Evolutionary conservation across 2,888 invertebrate species (phyloP).

Genomic region (Trichogramma dendrolimi): DNA sequence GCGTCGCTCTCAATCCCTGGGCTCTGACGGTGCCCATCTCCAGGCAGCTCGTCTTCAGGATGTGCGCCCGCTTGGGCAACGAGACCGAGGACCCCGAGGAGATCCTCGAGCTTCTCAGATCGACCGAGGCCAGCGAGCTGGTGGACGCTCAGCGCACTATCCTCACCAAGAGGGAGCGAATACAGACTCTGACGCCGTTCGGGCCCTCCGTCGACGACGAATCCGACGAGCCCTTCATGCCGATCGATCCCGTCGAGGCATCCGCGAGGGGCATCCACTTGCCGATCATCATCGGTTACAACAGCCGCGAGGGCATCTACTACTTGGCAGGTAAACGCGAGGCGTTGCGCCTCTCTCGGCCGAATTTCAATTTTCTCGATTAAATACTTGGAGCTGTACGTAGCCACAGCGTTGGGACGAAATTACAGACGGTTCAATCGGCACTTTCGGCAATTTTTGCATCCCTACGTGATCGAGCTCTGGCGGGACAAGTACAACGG

Average conservation of each 20-base stretch:
- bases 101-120: conserved; percentile 34
- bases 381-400: too few relatives aligned
- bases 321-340: conserved; percentile 15
- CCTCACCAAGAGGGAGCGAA: conserved; percentile 13
- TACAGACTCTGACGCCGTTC: conserved; percentile 25
- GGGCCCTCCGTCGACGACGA: conserved; percentile 33
- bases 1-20: conserved; percentile 24
- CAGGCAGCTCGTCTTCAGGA: conserved; percentile 16
- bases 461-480: conserved; percentile 22
- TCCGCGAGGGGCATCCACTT: conserved; percentile 29
- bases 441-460: conserved; percentile 22
- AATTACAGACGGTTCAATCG: background rate
- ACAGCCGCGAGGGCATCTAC: conserved; percentile 31
- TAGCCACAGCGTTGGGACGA: background rate
- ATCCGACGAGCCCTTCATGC: conserved; percentile 36
- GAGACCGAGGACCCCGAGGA: conserved; percentile 30
- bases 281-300: conserved; percentile 36
- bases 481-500: conserved; percentile 25
- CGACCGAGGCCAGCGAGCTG: conserved; percentile 31
- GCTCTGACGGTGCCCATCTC: conserved; percentile 9
- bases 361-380: too few relatives aligned
- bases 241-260: conserved; percentile 22
- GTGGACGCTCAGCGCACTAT: conserved; percentile 7
- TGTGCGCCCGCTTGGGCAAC: conserved; percentile 33
- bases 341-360: too few relatives aligned